Evolutionary conservation across 2,113 vertebrate genomes (phyloP).

Genomic region (Colossoma macropomum): DNA sequence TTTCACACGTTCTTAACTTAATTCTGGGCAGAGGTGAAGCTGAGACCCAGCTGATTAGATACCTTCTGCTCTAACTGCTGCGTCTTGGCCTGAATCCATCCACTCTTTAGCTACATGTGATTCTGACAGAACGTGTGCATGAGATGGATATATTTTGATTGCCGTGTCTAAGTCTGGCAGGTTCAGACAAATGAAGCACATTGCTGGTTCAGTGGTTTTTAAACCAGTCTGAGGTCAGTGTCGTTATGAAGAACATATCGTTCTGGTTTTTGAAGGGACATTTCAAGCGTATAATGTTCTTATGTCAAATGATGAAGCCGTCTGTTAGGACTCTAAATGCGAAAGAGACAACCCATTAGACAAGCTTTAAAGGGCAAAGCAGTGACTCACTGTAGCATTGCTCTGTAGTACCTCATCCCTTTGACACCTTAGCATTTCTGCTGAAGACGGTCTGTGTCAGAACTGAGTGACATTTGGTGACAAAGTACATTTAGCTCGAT

Average conservation of each 20-base stretch:
- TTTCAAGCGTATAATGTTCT: conserved; percentile 25
- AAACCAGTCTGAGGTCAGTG: not conserved
- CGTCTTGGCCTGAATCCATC: conserved; percentile 34
- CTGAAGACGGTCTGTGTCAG: not conserved
- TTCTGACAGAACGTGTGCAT: conserved; percentile 22
- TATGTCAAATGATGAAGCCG: not conserved
- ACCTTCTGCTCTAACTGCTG: conserved; percentile 16
- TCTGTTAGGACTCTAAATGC: conserved; percentile 26
- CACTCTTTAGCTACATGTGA: conserved; percentile 14
- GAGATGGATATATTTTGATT: not conserved
- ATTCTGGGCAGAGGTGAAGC: conserved; percentile 32
- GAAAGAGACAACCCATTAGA: conserved; percentile 18
- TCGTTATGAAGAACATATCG: not conserved
- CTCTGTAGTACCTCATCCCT: not conserved
- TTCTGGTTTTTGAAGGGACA: not conserved
- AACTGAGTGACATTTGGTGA: not conserved
- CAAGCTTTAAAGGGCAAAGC: conserved; percentile 36
- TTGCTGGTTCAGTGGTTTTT: not conserved
- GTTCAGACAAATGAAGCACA: not conserved
- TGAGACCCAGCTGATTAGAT: conserved; percentile 43
- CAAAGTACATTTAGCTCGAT: not conserved
- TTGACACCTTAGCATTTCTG: conserved; percentile 27
- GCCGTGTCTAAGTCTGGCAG: not conserved
- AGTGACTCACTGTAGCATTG: conserved; percentile 10
- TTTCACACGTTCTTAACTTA: conserved; percentile 45